Base-by-base conservation (phyloP, 2,888 invertebrate species). In the Emmelina monodactyla region DNA sequence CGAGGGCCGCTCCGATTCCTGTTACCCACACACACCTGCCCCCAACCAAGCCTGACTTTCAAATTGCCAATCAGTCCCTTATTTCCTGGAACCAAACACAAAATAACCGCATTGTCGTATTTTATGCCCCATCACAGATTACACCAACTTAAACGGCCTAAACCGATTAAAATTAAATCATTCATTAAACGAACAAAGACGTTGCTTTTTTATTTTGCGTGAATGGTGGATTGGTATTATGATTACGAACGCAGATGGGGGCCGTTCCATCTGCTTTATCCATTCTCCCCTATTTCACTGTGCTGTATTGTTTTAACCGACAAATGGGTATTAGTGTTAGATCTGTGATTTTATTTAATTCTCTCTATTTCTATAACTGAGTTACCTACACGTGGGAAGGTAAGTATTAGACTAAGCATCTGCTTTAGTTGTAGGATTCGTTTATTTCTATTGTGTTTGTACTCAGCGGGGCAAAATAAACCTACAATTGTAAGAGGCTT, bases 1-100 rank as follows among this genome's bases (percentile, higher is more conserved):
- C 25, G 6, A 4, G 11, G 25, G 25, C 47, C 51, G 45, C 47
- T 49, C 50, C 49, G 50, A 39, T 44, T 44, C 44, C 54, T 49
- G 49, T 55, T 55, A 55, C 25, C 51, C 51, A 50, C 40, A 49
- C 53, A 58, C 58, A 58, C 55, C 58, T 58, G 58, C 54, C 49
- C 42, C 22, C 25, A n/a, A n/a, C 25, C 6, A 25, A 11, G 25
- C 16, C 33, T 33, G 19, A 32, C 14, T 13, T 14, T 14, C 29
- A 25, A 25, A 25, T 4, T 10, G 25, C 25, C 25, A 25, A 25
- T 25, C 25, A 30, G 9, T 30, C 15, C 30, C n/a, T 6, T 30
- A 30, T 12, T 30, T 30, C 15, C 30, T 14, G 15, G 15, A 30
- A 30, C n/a, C 30, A 10, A 30, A 3, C 30, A 3, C 9, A 6